phyloP scores from a whole-genome alignment of 2,113 vertebrate species.

The Meles meles region DNA sequence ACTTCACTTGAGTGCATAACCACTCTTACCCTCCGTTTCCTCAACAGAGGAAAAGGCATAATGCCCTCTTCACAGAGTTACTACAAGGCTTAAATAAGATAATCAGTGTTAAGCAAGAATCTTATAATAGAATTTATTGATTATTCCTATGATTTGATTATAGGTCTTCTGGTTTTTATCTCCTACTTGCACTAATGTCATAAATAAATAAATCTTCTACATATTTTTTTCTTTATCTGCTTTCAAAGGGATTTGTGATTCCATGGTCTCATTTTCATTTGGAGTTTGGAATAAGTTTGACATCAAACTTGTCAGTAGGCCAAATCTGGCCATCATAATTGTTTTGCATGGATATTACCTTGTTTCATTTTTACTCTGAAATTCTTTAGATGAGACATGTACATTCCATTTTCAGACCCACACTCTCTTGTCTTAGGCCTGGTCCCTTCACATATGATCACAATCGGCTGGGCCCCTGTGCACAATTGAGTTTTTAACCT shows the following conservation, averaged over 20 bases:
- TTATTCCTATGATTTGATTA: background rate
- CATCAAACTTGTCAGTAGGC: background rate
- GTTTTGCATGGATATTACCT: background rate
- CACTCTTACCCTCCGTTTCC: background rate
- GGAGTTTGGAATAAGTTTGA: background rate
- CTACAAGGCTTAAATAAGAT: background rate
- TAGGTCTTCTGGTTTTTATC: background rate
- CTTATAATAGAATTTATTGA: background rate
- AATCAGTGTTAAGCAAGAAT: background rate
- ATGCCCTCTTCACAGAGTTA: background rate
- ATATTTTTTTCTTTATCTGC: background rate
- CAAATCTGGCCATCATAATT: background rate
- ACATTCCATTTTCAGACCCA: background rate
- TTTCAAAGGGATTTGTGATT: background rate
- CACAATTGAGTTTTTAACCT: background rate
- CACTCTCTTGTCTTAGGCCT: background rate
- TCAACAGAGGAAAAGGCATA: background rate
- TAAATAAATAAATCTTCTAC: background rate
- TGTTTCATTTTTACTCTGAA: background rate
- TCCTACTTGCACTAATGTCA: background rate
- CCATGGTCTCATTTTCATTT: background rate
- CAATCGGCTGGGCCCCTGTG: background rate
- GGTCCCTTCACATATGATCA: background rate
- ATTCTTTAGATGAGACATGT: background rate
- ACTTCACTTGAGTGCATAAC: background rate